Base-by-base conservation (phyloP, 2,797 vertebrate genomes). In the Acipenser oxyrinchus region DNA sequence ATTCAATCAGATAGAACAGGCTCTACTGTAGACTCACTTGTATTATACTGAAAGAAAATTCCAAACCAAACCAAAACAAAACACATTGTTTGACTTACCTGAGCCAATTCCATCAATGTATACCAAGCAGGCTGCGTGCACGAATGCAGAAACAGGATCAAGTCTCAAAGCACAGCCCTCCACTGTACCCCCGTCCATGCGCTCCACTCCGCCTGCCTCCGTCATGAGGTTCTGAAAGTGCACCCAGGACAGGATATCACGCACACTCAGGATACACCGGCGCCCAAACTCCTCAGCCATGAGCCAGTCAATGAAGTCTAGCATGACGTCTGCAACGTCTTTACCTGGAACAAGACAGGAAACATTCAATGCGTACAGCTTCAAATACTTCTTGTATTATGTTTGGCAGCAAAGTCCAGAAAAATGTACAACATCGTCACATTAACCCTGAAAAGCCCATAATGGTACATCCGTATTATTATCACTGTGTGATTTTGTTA, bases 241-340 rank as follows among this genome's bases (percentile, higher is more conserved):
- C 53, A 98, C 93, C 97, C 97, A 99, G 0, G 96, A 94, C 73
- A 99, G 82, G 73, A 98, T 68, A 65, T 99, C 96, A 78, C 97
- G 81, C 61, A 97, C 90, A 6, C 94, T 99, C 63, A 95, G 78
- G 73, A 97, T 90, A 81, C 94, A 97, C 48, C 90, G 90, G 0
- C 80, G 88, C 12, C 95, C 95, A 63, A 99, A 99, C 61, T 97
- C 94, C 76, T 98, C 94, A 61, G 75, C 85, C 48, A 78, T 91
- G 69, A 99, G 85, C 97, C 97, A 99, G 65, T 93, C 90, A 52
- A 94, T 90, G 71, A 99, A 99, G 84, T 96, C 95, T 84, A 99
- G 80, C 89, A 99, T 95, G 65, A 95, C 75, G 66, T 94, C 91
- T 15, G 93, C 92, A 61, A 99, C 78, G 50, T 94, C 93, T 18